Base-by-base conservation (phyloP, 2,888 invertebrate genomes). In the Apeira syringaria region DNA sequence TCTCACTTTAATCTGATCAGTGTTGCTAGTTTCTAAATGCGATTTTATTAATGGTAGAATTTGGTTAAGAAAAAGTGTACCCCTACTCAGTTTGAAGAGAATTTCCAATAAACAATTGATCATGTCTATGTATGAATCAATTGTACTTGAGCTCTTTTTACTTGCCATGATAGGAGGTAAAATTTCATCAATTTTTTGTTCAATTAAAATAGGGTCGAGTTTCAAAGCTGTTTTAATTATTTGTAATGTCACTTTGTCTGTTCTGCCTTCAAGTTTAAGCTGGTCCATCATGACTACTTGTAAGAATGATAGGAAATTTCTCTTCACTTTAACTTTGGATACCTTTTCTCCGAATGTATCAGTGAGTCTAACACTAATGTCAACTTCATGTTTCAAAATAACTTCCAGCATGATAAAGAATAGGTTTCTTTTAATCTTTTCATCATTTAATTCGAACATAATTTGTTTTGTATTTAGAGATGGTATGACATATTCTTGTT, bases 41-140 rank as follows among this genome's bases (percentile, higher is more conserved):
- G 56, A 35, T 62, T 85, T 88, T 3, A 89, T 46, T 11, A 64
- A 59, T 53, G 87, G 83, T 60, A 90, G 64, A 35, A 89, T 76
- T 64, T 83, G 74, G 18, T 63, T 74, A 1, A 90, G 29, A 55
- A 90, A 90, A 10, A 63, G 50, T 3, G 68, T 73, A 0, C 90
- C 90, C 52, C 80, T 67, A 38, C 89, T 87, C 1, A 90, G 48
- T 72, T 90, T 90, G 43, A 86, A 90, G 9, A 85, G 50, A 12
- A 73, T 82, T 64, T 87, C 80, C n/a, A 89, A 24, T 11, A 90
- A 61, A 32, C 66, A 81, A 49, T 83, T 86, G 5, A 89, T 48
- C 61, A 76, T 84, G 35, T 84, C 76, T 47, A 47, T 70, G 28
- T 88, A 89, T 0, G 65, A 53, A 47, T 76, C 68, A 7, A 59